Evolutionary conservation across 2,888 invertebrate genomes (phyloP).

Genomic region (Cenopis cana): DNA sequence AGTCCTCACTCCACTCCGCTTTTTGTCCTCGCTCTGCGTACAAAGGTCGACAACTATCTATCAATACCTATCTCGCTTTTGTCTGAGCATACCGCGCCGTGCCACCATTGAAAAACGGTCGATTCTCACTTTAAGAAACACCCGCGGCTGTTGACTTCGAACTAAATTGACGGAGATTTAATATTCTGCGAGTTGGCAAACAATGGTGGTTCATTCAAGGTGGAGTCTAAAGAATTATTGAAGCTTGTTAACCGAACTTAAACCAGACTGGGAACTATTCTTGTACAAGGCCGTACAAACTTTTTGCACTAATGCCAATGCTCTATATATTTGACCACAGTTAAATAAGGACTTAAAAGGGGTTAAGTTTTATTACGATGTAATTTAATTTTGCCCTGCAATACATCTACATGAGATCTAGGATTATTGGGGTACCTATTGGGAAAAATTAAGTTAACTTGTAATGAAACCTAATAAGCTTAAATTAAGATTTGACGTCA

Average conservation of each 20-base stretch:
- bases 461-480: too few relatives aligned
- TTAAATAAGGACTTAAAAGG: not conserved
- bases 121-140: conserved; percentile 35
- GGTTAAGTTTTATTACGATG: too few relatives aligned
- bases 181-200: conserved; percentile 31
- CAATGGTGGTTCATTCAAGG: conserved; percentile 28
- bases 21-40: conserved; percentile 71
- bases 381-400: too few relatives aligned
- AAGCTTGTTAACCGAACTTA: conserved; percentile 24
- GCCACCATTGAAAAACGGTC: conserved; percentile 37
- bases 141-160: conserved; percentile 31
- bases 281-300: not conserved
- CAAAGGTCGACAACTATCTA: conserved; percentile 76
- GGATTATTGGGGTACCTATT: too few relatives aligned
- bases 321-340: not conserved
- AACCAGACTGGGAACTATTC: conserved; percentile 5
- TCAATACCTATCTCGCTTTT: conserved; percentile 75
- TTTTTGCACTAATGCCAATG: not conserved
- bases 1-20: conserved; percentile 60
- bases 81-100: conserved; percentile 47
- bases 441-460: too few relatives aligned
- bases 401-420: too few relatives aligned
- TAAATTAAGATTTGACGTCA: not conserved
- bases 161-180: conserved; percentile 43
- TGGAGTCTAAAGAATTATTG: conserved; percentile 14